Base-by-base conservation (phyloP, 1,140 invertebrate genomes). In the Eubasilissa regina region DNA sequence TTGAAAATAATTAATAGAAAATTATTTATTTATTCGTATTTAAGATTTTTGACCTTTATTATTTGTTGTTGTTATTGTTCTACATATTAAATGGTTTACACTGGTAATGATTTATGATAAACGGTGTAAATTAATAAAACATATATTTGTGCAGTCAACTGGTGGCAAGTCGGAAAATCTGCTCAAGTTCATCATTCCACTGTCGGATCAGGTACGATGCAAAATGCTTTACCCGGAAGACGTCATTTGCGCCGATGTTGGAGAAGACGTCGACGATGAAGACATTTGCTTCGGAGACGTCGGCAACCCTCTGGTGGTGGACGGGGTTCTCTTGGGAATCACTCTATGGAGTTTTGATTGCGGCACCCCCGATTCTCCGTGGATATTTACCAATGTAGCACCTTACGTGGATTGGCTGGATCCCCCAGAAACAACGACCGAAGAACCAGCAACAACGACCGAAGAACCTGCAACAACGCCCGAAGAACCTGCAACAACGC, bases 321-420 rank as follows among this genome's bases (percentile, higher is more conserved):
- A 80, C 25, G 75, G 70, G 10, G 19, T 53, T 8, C 83, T 89
- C n/a, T 75, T 85, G 48, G 89, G 90, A 15, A 83, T 90, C n/a
- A 88, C 90, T 8, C 89, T 88, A 0, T 90, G 89, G 84, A 89
- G 89, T 11, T 19, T 44, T 6, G 84, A 84, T 17, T 92, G 91
- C 83, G 91, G 86, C 7, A 74, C 84, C 35, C 83, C 87, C 4
- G 84, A 83, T 6, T 85, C 85, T 78, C 90, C 91, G 6, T 90
- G 91, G 44, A 89, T 92, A 45, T 92, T 91, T 83, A 88, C 90
- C 0, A 85, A 87, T 51, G 86, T 91, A 4, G 53, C 84, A 11
- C 64, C 62, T 51, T 80, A 79, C 58, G 74, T 77, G 11, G 66
- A 81, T 47, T 87, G 86, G 85, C 84, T 87, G 45, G 43, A 83